Evolutionary conservation across 2,888 invertebrate species (phyloP).

Genomic region (Drosophila gaucha): DNA sequence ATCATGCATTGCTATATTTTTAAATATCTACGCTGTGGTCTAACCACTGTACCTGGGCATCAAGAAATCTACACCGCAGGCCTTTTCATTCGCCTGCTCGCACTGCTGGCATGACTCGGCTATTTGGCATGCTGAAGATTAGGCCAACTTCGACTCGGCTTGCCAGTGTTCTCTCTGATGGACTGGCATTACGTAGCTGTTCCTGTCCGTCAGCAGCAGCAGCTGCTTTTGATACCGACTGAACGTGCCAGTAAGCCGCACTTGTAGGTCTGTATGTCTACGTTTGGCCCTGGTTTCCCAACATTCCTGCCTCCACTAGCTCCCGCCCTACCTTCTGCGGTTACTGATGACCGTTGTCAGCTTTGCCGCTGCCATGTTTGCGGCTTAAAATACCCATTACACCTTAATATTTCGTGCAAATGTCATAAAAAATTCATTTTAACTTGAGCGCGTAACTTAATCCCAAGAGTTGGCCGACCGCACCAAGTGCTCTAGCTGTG

Average conservation of each 20-base stretch:
- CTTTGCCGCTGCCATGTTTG: conserved; percentile 59
- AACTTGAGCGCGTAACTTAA: conserved; percentile 65
- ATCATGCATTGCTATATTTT: neutral
- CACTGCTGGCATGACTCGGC: conserved; percentile 48
- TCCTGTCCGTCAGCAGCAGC: conserved; percentile 2
- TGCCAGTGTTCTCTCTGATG: conserved; percentile 13
- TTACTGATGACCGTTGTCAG: conserved; percentile 54
- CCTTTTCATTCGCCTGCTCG: neutral
- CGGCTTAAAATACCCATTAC: conserved; percentile 64
- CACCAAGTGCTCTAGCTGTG: conserved; percentile 1
- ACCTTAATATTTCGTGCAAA: conserved; percentile 77
- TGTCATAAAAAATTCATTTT: conserved; percentile 75
- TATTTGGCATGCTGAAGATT: conserved; percentile 71
- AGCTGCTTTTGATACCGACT: conserved; percentile 25
- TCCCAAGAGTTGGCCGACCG: conserved; percentile 23
- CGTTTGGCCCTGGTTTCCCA: conserved; percentile 1
- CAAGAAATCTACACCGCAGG: conserved; percentile 26
- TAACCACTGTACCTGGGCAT: conserved; percentile 23
- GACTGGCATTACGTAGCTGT: conserved; percentile 37
- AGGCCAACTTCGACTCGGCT: conserved; percentile 25
- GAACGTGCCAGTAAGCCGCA: conserved; percentile 73
- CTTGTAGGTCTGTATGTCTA: conserved; percentile 63
- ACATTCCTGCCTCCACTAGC: neutral
- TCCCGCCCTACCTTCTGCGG: conserved; percentile 29
- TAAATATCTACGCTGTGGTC: neutral